Evolutionary conservation across 2,113 vertebrate genomes (phyloP), one percentile per base, ranked within the genome.

Genomic region (Coracopsis vasa): DNA sequence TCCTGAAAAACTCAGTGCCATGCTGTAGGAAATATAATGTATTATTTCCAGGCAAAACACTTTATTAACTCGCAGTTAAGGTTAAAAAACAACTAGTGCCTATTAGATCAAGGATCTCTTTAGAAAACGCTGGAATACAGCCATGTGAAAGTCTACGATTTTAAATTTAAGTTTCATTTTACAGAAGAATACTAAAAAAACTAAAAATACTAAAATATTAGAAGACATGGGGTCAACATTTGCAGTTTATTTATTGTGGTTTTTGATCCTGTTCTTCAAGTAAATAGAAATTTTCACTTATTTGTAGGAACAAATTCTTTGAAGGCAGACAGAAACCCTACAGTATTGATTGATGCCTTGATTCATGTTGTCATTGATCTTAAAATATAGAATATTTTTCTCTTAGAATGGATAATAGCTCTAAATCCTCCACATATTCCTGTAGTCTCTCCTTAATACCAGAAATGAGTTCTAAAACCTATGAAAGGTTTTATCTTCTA

Each of bases 31-130:
- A 91, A 80, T 84, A 41, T 33, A 86, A 77, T 58, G 74, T 48
- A 91, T 88, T 91, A 70, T 85, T 89, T 84, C 47, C 47, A 78
- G 90, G n/a, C 23, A 90, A 93, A 97, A 71, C 51, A 66, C 37
- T 77, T 74, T 80, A 79, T 91, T 91, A 87, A 53, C 9, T 69
- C 4, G 0, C 27, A 88, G 17, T 37, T 88, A 83, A 54, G 7
- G 7, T 42, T 75, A 47, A 88, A 91, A 91, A 94, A 16, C 3
- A 70, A 47, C 44, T 73, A 80, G 27, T 78, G 27, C 4, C 61
- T 54, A 75, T 72, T 87, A 87, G n/a, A 19, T 72, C 58, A 92
- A 87, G 35, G 7, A 56, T 73, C 8, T 65, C 13, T 71, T 86
- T 56, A 79, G 35, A 58, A 84, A 94, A 71, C 7, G 15, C 13